Conservation (phyloP, 1,140 invertebrate species). For the Bombus impatiens region DNA sequence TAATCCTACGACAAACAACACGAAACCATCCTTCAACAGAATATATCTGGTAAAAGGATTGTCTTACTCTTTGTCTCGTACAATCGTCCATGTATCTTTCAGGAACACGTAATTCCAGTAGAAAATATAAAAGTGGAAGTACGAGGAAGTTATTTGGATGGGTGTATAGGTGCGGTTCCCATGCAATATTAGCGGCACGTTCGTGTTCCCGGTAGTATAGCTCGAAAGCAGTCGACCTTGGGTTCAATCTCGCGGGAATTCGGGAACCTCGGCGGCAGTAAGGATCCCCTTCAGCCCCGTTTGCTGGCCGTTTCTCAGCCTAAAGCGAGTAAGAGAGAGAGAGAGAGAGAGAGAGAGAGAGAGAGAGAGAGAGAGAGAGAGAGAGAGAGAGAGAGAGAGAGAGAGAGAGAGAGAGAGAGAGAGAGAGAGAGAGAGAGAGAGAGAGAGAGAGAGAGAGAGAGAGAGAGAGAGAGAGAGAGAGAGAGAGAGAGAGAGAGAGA, state of each 20-base stretch:
- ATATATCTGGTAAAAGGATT: too few species aligned
- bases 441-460: not conserved
- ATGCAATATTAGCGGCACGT: conserved; percentile 43
- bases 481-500: not conserved
- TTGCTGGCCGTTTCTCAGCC: not conserved
- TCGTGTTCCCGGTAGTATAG: conserved; percentile 25
- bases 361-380: not conserved
- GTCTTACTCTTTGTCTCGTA: not conserved
- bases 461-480: not conserved
- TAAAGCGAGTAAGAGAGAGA: not conserved
- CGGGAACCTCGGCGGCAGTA: conserved; percentile 42
- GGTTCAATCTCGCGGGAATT: conserved; percentile 56
- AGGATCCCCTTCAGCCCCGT: not conserved
- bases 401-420: not conserved
- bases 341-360: not conserved
- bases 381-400: not conserved
- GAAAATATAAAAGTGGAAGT: not conserved
- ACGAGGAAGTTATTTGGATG: not conserved
- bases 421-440: not conserved
- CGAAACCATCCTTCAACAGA: too few species aligned
- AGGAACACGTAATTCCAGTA: not conserved
- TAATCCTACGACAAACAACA: not conserved
- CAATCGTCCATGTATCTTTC: not conserved
- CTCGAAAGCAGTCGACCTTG: conserved; percentile 43
- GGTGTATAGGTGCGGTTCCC: not conserved